Conservation (phyloP, 2,888 invertebrate species). For the Drosophila mettleri region DNA sequence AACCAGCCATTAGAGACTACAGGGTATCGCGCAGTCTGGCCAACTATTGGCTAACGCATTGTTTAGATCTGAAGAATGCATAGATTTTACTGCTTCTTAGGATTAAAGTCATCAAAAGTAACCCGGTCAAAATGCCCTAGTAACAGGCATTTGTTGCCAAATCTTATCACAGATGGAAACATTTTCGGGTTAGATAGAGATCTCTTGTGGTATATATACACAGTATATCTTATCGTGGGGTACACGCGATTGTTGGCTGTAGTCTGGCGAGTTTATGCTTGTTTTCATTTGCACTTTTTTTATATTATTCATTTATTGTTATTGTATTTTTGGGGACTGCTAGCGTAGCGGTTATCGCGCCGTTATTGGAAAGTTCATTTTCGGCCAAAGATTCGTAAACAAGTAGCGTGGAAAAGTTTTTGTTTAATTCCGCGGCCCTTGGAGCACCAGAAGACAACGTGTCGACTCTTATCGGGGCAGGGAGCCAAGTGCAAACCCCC, state of each 20-base stretch:
- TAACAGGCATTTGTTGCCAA: conserved; percentile 7
- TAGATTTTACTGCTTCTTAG: no score
- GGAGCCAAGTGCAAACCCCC: neutral
- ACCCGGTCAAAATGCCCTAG: neutral
- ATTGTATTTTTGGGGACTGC: neutral
- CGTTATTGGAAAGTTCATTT: conserved; percentile 20
- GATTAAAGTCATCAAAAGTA: neutral
- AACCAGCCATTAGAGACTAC: neutral
- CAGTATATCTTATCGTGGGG: conserved; percentile 19
- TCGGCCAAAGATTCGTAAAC: conserved; percentile 45
- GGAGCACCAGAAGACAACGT: conserved; percentile 55
- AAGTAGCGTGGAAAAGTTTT: conserved; percentile 60
- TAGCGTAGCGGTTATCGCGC: conserved; percentile 27
- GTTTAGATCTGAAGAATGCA: neutral
- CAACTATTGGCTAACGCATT: no score
- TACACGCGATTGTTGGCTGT: conserved; percentile 16
- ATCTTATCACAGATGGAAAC: conserved; percentile 12
- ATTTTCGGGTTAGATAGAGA: neutral
- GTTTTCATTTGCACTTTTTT: conserved; percentile 13
- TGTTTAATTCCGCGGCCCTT: conserved; percentile 1
- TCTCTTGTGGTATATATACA: neutral
- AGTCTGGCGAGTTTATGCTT: conserved; percentile 45
- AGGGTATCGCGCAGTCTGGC: neutral
- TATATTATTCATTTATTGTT: neutral
- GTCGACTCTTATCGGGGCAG: conserved; percentile 30